Base-by-base conservation (phyloP, 2,888 invertebrate species). In the Stegana nigrithorax region DNA sequence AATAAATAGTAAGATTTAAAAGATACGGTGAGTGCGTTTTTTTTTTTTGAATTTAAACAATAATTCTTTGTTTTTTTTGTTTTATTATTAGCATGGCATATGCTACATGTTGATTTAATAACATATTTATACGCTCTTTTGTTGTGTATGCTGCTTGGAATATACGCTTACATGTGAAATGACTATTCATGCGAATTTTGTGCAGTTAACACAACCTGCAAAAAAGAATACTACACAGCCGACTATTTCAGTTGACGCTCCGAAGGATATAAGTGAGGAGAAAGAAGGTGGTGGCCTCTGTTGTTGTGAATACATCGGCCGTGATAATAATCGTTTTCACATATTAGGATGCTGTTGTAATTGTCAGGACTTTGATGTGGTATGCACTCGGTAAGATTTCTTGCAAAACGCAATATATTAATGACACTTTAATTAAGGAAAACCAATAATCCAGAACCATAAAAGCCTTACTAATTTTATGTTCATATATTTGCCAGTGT, bases 281-380 rank as follows among this genome's bases (percentile, higher is more conserved):
- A 66, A 62, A 14, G 64, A 67, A 17, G 66, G 73, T 64, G 69
- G 81, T 14, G 58, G n/a, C 1, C 84, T 89, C 68, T 89, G 89
- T 75, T 89, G 89, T 74, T 90, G 89, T 78, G 89, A 89, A 83
- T 89, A 89, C 78, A 85, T 88, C 66, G 87, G 88, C 73, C 77
- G 81, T 21, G 81, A 87, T 63, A 83, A 87, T 60, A 84, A 88
- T 72, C 75, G 66, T 6, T 78, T 69, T 73, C 89, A 89, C 71
- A 84, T 90, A 62, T 73, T 89, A 72, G 87, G 85, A 71, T 89
- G 89, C 70, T 89, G 89, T 76, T 89, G 89, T 78, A 88, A 89
- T 79, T 89, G 89, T 71, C 83, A 84, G 68, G 88, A 89, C 73
- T 85, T 89, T 68, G 89, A 89, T 81, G 85, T 87, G 72, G 86